Percentiles rank a stretch among this genome's conserved stretches.
Conservation (phyloP, 2,797 vertebrate species). For the Siniperca undulata region DNA sequence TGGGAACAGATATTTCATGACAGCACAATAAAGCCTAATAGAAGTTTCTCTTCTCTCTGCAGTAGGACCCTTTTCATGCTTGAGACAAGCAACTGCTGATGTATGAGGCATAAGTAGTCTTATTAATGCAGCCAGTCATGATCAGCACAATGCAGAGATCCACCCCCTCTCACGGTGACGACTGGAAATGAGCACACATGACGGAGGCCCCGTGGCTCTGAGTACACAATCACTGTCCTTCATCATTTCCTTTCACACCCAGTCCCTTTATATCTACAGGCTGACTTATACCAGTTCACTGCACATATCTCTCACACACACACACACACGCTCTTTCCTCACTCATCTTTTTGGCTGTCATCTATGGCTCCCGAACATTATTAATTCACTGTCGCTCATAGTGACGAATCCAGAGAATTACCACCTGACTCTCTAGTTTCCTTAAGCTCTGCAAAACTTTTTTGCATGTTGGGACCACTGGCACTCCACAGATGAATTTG, state of each 20-base stretch:
- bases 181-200: slow-evolving; percentile 41
- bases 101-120: slow-evolving; percentile 63
- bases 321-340: background rate
- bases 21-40: slow-evolving; percentile 75
- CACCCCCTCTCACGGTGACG: slow-evolving; percentile 37
- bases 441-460: no score
- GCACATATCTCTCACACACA: background rate
- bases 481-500: no score
- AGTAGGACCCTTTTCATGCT: slow-evolving; percentile 65
- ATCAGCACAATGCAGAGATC: slow-evolving; percentile 64
- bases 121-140: slow-evolving; percentile 76
- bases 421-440: no score
- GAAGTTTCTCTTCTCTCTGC: slow-evolving; percentile 56
- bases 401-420: no score
- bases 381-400: no score
- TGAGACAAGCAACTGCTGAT: slow-evolving; percentile 75
- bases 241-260: slow-evolving; percentile 51
- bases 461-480: no score
- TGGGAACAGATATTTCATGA: slow-evolving; percentile 56
- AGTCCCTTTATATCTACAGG: background rate
- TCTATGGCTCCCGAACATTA: background rate
- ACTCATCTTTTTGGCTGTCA: background rate
- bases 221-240: slow-evolving; percentile 63
- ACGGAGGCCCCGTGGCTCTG: slow-evolving; percentile 39
- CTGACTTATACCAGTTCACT: background rate